These are phyloP conservation scores for Pardosa pseudoannulata DNA, from an alignment of 2,888 invertebrate genomes.

Conservation along the genomic window DNA sequence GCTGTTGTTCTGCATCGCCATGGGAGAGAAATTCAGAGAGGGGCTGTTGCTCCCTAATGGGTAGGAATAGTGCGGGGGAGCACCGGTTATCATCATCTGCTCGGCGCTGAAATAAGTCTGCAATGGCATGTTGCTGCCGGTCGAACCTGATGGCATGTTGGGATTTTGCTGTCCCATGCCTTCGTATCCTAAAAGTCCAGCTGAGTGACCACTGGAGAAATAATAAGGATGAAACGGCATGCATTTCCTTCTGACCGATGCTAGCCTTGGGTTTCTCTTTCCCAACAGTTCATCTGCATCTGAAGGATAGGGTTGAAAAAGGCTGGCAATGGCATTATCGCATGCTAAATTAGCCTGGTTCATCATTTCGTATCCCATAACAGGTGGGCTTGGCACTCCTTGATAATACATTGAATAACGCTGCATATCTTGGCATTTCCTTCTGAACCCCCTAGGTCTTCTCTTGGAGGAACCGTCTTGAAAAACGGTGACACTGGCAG, in stretches of 20 bases:
- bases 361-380: constrained; percentile 58
- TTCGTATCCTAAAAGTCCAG: constrained; percentile 16
- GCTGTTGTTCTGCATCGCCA: constrained; percentile 14
- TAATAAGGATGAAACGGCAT: constrained; percentile 55
- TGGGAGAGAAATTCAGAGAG: background rate
- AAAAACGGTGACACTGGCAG: constrained; percentile 96
- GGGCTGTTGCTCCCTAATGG: constrained; percentile 21
- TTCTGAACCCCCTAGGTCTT: constrained; percentile 93
- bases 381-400: constrained; percentile 26
- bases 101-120: constrained; percentile 34
- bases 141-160: background rate
- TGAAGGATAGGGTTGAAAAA: constrained; percentile 49
- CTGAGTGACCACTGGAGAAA: constrained; percentile 22
- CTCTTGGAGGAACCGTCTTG: constrained; percentile 96
- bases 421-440: constrained; percentile 87
- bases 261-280: constrained; percentile 29
- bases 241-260: constrained; percentile 45
- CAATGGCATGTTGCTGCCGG: constrained; percentile 13
- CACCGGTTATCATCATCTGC: constrained; percentile 37
- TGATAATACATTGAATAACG: constrained; percentile 60
- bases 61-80: constrained; percentile 23
- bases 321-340: constrained; percentile 35
- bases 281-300: constrained; percentile 21
- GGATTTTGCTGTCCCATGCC: constrained; percentile 17
- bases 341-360: constrained; percentile 53